Evolutionary conservation across 2,888 invertebrate species (phyloP), one percentile per base, ranked within the genome.

Genomic region (Cyrtodaria siliqua): DNA sequence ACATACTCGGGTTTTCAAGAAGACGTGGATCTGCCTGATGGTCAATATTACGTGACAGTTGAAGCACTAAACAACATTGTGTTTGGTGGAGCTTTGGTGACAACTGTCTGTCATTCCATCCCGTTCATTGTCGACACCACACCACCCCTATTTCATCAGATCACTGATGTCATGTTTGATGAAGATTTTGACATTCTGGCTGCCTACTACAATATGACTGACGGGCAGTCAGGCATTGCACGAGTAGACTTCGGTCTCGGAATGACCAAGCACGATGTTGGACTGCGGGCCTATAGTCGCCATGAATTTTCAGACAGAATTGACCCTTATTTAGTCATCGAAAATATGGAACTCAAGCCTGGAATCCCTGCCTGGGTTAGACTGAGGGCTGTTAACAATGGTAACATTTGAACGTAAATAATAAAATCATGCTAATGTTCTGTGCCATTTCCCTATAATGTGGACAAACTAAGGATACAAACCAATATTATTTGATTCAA

Each of bases 31-130:
- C 76, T 87, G 6, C 42, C 75, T 1, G 87, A 87, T 73, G 88
- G 88, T 0, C 56, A 49, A 23, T 88, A 88, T 59, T 88, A 83
- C 59, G 70, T 83, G 23, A 87, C 87, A 3, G 82, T 86, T 8
- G 83, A 86, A 55, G 87, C 87, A 1, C 27, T 84, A 14, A 83
- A 83, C 50, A 79, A 79, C 40, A 69, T 80, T 2, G 75, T 77
- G 3, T 66, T 79, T 47, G 87, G 86, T 12, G 86, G 85, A 4
- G 79, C 84, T 8, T 72, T 86, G 49, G 85, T 86, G 3, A 85
- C 85, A 8, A 85, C 86, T 9, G 85, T 86, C 0, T 86, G 86
- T 56, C 83, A 86, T 60, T 76, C 83, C 4, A 64, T 68, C 2
- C 85, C 85, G 1, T 61, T 86, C 24, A 81, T 56, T 16, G 84